Base-by-base conservation (phyloP, 2,888 invertebrate species). In the Lasioglossum zephyrum region DNA sequence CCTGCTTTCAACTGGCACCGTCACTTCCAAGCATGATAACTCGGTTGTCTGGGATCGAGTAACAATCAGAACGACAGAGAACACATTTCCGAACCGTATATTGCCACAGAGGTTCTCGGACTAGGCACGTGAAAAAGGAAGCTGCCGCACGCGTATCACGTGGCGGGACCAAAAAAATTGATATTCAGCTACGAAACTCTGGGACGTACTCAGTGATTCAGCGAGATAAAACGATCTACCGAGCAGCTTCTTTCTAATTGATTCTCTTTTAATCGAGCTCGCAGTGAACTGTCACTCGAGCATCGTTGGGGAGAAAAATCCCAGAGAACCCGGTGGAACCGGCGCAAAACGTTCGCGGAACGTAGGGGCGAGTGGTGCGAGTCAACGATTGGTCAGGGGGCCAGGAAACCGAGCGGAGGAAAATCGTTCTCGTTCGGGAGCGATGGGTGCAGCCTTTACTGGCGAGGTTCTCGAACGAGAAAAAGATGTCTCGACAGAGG, bases 81-180 rank as follows among this genome's bases (percentile, higher is more conserved):
- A n/a, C 36, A 16, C 44, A 26, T 57, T 36, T 69, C 9, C 31
- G 13, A 49, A 73, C n/a, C 60, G 72, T 63, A 5, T 5, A 13
- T n/a, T 22, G 16, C 26, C 66, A 11, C 75, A 3, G 18, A n/a
- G 6, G 36, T 73, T 18, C 60, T 26, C 57, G 31, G 36, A 39
- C 69, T 49, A n/a, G 49, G 39, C 16, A 3, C 6, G 26, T 31
- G 31, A 57, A 77, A 74, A 69, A 36, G 49, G 31, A 73, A 47
- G 39, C 41, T 31, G 60, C 70, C 72, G 57, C 83, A 81, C 81
- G 81, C 70, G 44, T 36, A 81, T 87, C 81, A 86, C 87, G 87
- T 84, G 87, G 73, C 26, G 22, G 26, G 16, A 36, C 69, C 49
- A 13, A 63, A 63, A 9, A 31, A 31, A n/a, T 63, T 63, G n/a